phyloP scores from a whole-genome alignment of 2,888 invertebrate genomes.

The Machimus rusticus region DNA sequence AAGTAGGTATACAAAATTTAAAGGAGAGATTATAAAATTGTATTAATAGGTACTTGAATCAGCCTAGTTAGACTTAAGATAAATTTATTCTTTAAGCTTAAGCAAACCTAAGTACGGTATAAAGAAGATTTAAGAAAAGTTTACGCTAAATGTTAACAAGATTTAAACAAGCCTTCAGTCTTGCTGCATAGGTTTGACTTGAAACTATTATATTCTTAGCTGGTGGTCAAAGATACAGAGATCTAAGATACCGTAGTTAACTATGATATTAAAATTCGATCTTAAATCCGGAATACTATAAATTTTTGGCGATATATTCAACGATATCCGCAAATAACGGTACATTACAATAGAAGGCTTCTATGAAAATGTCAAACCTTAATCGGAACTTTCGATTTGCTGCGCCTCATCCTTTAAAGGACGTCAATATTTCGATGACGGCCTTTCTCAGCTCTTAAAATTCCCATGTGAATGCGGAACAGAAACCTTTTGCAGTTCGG shows the following conservation, averaged over 20 bases:
- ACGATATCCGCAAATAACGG: background rate
- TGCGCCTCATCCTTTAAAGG: constrained; percentile 4
- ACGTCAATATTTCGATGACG: background rate
- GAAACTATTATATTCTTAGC: background rate
- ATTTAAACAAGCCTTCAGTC: too few species aligned
- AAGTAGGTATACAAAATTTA: too few species aligned
- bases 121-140: too few species aligned
- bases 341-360: background rate
- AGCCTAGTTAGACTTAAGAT: too few species aligned
- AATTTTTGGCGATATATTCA: background rate
- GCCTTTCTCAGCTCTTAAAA: background rate
- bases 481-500: background rate
- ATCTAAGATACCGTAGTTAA: background rate
- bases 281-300: background rate
- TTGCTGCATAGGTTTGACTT: too few species aligned
- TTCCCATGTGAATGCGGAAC: background rate
- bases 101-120: too few species aligned
- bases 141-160: too few species aligned
- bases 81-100: too few species aligned
- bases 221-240: background rate
- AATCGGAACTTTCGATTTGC: constrained; percentile 23
- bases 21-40: too few species aligned
- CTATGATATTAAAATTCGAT: too few species aligned
- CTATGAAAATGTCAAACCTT: background rate
- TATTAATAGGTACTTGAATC: too few species aligned